Conservation (phyloP, 2,113 vertebrate genomes). For the Otocyon megalotis region DNA sequence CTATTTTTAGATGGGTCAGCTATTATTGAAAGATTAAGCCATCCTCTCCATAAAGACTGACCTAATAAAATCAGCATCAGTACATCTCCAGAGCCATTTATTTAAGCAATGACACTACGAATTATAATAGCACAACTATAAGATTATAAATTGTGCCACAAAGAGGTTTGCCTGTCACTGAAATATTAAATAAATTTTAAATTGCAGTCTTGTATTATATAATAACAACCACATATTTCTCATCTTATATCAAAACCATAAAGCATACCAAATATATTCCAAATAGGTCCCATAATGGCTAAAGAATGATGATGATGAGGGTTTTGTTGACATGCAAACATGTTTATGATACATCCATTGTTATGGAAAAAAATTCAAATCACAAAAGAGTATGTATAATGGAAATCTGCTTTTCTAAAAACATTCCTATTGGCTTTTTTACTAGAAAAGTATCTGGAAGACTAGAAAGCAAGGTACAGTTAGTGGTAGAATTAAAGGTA, state of each 20-base stretch:
- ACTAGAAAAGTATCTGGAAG: conserved; percentile 25
- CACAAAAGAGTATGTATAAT: background rate
- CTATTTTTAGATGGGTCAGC: conserved; percentile 48
- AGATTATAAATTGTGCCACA: background rate
- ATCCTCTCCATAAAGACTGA: background rate
- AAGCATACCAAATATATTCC: background rate
- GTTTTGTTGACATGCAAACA: background rate
- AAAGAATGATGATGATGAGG: background rate
- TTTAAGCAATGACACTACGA: background rate
- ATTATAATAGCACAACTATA: background rate
- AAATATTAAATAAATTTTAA: conserved; percentile 27
- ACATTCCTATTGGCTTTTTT: background rate
- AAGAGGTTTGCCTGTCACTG: background rate
- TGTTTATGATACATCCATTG: background rate
- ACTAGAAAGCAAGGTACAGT: background rate
- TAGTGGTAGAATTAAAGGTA: background rate
- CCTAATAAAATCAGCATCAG: background rate
- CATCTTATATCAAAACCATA: background rate
- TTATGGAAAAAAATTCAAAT: background rate
- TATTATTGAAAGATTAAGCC: background rate
- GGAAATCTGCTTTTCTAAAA: background rate
- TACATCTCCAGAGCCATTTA: background rate
- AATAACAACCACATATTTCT: background rate
- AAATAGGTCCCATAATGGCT: background rate
- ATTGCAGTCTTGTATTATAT: background rate